Percentiles rank a stretch among this genome's conserved stretches.
phyloP scores from a whole-genome alignment of 2,113 vertebrate species.

The Agapornis roseicollis region DNA sequence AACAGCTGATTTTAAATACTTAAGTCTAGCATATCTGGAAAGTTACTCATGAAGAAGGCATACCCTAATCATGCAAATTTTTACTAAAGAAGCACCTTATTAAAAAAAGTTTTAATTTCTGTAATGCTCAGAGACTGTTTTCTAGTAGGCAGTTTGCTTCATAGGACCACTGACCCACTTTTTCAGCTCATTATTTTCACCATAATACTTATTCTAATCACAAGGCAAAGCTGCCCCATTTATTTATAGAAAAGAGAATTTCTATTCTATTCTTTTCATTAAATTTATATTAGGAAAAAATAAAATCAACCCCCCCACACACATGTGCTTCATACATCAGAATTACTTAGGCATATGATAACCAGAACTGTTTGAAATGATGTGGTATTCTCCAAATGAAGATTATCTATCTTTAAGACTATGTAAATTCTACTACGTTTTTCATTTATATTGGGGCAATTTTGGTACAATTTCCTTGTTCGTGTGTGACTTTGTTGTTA shows the following conservation, averaged over 20 bases:
- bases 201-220: background rate
- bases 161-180: rapidly evolving
- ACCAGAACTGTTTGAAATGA: constrained; percentile 17
- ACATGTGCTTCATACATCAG: background rate
- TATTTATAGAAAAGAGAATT: background rate
- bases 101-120: background rate
- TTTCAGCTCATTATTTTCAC: background rate
- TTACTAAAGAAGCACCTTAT: background rate
- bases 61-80: background rate
- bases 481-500: background rate
- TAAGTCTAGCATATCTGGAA: background rate
- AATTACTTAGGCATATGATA: constrained; percentile 40
- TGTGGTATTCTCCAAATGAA: background rate
- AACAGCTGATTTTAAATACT: background rate
- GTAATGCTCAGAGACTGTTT: background rate
- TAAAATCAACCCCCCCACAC: background rate
- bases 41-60: background rate
- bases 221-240: background rate
- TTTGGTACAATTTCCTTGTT: background rate
- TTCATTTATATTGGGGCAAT: background rate
- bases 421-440: background rate
- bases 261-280: background rate
- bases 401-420: constrained; percentile 5
- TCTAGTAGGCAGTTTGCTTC: background rate
- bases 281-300: constrained; percentile 8